A percentile compares a stretch with the other conserved stretches of the same genome.
Conservation (phyloP, 2,113 vertebrate genomes). For the Calyptommatus sinebrachiatus region DNA sequence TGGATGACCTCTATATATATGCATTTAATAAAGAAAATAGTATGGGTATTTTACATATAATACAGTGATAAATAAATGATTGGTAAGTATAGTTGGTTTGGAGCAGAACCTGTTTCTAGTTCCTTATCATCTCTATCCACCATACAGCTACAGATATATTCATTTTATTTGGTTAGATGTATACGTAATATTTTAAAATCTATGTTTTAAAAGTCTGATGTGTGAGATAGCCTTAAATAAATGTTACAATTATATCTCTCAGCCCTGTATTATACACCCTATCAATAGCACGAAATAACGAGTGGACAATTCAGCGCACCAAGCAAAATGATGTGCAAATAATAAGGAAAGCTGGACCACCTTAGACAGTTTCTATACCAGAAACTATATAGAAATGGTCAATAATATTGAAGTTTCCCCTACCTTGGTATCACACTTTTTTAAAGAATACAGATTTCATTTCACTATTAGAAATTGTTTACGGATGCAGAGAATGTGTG, state of each 20-base stretch:
- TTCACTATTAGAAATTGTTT: background rate
- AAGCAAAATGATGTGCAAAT: background rate
- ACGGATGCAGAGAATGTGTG: background rate
- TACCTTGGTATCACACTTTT: background rate
- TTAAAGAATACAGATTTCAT: background rate
- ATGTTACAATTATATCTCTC: background rate
- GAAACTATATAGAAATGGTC: background rate
- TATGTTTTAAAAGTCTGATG: background rate
- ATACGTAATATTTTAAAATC: background rate
- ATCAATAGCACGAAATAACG: background rate
- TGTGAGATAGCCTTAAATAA: background rate
- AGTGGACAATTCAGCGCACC: background rate
- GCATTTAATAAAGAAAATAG: constrained; percentile 2
- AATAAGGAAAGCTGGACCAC: background rate
- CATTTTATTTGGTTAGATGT: background rate
- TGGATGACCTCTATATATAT: background rate
- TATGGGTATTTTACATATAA: background rate
- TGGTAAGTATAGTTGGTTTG: background rate
- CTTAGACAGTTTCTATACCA: background rate
- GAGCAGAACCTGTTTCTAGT: background rate
- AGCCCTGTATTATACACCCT: background rate
- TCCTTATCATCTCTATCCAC: background rate
- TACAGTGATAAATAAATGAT: background rate
- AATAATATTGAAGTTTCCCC: background rate
- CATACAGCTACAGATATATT: background rate